Conservation (phyloP, 2,113 vertebrate genomes). For the Canis aureus region DNA sequence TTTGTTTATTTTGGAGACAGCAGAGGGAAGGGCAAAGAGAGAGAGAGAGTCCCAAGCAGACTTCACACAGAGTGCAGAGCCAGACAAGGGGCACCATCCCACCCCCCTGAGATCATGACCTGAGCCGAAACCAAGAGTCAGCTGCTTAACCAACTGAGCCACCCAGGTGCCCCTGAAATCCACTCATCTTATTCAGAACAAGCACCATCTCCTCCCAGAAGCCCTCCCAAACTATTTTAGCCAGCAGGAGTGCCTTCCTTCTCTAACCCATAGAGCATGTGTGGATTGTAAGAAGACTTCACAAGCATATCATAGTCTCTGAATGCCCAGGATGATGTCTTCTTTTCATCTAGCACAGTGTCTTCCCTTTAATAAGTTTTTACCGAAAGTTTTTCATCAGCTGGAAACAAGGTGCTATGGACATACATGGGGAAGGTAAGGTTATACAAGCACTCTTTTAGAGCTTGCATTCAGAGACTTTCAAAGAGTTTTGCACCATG, state of each 20-base stretch:
- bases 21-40: background rate
- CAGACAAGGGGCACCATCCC: background rate
- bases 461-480: background rate
- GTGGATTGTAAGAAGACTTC: background rate
- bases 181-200: background rate
- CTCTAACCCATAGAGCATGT: background rate
- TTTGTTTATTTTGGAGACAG: background rate
- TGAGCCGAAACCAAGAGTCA: background rate
- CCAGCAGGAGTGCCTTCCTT: background rate
- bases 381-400: slow-evolving; percentile 10
- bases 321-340: background rate
- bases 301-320: background rate
- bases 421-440: background rate
- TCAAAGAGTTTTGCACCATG: background rate
- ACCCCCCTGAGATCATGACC: background rate
- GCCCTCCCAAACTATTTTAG: background rate
- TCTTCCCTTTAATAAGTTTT: background rate
- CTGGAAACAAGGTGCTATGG: background rate
- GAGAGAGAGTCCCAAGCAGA: background rate
- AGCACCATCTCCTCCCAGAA: background rate
- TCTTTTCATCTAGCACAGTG: background rate
- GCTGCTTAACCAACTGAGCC: background rate
- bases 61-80: background rate
- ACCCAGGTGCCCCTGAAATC: background rate
- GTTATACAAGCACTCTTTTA: background rate